Percentiles rank a stretch among this genome's conserved stretches.
These are phyloP conservation scores for Lasioglossum morio DNA, from an alignment of 2,888 invertebrate species.

Conservation along the genomic window DNA sequence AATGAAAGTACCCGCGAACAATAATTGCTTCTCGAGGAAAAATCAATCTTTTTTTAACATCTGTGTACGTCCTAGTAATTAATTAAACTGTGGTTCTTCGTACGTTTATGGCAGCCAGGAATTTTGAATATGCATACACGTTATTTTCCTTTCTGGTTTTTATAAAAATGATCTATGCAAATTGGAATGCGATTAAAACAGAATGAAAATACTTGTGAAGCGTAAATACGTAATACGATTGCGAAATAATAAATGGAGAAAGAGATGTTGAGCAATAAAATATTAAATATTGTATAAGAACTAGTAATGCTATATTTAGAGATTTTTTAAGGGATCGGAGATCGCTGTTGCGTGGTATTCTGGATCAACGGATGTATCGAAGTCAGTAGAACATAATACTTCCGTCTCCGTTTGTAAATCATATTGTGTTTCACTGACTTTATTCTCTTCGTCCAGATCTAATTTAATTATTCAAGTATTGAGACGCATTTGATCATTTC, in stretches of 20 bases:
- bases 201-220: background rate
- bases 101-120: background rate
- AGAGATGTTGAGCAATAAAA: background rate
- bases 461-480: background rate
- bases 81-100: background rate
- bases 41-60: background rate
- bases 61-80: background rate
- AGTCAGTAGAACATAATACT: constrained; percentile 3
- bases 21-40: background rate
- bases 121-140: background rate
- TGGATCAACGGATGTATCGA: constrained; percentile 13
- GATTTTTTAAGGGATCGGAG: background rate
- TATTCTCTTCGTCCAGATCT: background rate
- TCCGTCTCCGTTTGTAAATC: background rate
- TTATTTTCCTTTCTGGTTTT: background rate
- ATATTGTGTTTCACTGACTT: background rate
- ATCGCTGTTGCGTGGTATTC: background rate
- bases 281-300: constrained; percentile 10
- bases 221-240: background rate
- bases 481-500: background rate
- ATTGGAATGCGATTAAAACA: background rate
- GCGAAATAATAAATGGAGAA: background rate
- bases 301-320: background rate
- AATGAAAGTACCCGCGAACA: background rate
- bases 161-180: background rate